Evolutionary conservation across 2,888 invertebrate species (phyloP).

Genomic region (Stratiomys singularior): DNA sequence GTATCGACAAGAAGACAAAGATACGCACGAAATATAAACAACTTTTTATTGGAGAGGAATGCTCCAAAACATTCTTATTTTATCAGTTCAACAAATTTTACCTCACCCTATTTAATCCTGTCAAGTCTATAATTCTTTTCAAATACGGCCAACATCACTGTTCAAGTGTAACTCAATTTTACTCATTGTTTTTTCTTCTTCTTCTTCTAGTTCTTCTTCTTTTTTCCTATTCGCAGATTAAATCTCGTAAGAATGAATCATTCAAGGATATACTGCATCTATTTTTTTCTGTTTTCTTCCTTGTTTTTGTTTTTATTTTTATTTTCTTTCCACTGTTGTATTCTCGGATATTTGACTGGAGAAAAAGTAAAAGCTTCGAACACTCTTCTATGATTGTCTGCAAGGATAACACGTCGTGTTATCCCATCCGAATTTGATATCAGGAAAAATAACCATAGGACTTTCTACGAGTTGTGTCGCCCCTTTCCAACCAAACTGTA

Average conservation of each 20-base stretch:
- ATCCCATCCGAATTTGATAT: constrained; percentile 38
- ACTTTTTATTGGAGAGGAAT: too few relatives aligned
- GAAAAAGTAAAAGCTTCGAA: constrained; percentile 13
- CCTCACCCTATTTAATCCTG: background rate
- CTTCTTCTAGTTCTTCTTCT: constrained; percentile 11
- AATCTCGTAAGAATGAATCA: constrained; percentile 31
- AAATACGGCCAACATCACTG: background rate
- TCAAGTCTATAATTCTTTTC: background rate
- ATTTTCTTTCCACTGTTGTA: background rate
- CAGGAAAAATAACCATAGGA: constrained; percentile 1
- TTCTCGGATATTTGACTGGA: background rate
- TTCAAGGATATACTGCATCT: constrained; percentile 36
- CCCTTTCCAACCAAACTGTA: background rate
- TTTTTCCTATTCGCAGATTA: constrained; percentile 9
- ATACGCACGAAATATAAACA: too few relatives aligned
- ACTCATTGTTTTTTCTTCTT: constrained; percentile 18
- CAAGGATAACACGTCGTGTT: background rate
- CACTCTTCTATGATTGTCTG: background rate
- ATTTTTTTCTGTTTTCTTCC: constrained; percentile 26
- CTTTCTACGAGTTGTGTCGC: background rate
- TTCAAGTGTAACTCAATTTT: constrained; percentile 26
- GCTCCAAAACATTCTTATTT: too few relatives aligned
- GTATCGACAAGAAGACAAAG: too few relatives aligned
- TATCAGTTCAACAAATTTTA: background rate
- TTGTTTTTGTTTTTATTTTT: too few relatives aligned